These are phyloP conservation scores for Lysandra bellargus DNA, from an alignment of 2,888 invertebrate species.

Conservation along the genomic window DNA sequence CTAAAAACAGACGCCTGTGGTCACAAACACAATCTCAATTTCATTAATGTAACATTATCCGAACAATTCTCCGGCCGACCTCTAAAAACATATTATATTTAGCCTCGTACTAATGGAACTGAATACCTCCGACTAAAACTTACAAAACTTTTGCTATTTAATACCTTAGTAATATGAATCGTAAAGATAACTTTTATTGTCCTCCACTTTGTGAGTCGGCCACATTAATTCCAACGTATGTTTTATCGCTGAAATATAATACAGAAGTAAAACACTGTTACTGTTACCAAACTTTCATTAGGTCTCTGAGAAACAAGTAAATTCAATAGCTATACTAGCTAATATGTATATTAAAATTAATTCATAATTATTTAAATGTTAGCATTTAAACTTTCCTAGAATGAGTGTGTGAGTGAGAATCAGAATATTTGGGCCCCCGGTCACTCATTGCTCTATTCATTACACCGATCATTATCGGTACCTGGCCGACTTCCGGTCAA, in stretches of 20 bases:
- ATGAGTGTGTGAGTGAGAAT: constrained; percentile 39
- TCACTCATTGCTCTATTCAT: constrained; percentile 51
- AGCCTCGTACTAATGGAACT: constrained; percentile 5
- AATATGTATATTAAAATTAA: too few relatives aligned
- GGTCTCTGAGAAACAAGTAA: neutral
- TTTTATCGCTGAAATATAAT: constrained; percentile 17
- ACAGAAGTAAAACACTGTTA: constrained; percentile 39
- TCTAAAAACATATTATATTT: constrained; percentile 27
- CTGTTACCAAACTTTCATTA: constrained; percentile 30
- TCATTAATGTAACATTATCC: constrained; percentile 66
- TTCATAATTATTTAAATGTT: too few relatives aligned
- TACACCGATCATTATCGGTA: constrained; percentile 51
- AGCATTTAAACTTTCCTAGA: neutral
- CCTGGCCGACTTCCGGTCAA: constrained; percentile 60
- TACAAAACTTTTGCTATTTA: constrained; percentile 25
- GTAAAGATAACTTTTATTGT: constrained; percentile 19
- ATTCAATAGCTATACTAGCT: neutral
- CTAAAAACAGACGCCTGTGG: constrained; percentile 58
- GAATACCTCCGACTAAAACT: constrained; percentile 1
- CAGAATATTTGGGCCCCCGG: constrained; percentile 42
- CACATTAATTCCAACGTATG: constrained; percentile 2
- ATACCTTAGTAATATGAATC: constrained; percentile 2
- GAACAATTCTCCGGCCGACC: constrained; percentile 47
- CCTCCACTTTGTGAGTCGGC: neutral
- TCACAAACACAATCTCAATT: constrained; percentile 61